Conservation (phyloP, 2,113 vertebrate genomes). For the Clarias magur region DNA sequence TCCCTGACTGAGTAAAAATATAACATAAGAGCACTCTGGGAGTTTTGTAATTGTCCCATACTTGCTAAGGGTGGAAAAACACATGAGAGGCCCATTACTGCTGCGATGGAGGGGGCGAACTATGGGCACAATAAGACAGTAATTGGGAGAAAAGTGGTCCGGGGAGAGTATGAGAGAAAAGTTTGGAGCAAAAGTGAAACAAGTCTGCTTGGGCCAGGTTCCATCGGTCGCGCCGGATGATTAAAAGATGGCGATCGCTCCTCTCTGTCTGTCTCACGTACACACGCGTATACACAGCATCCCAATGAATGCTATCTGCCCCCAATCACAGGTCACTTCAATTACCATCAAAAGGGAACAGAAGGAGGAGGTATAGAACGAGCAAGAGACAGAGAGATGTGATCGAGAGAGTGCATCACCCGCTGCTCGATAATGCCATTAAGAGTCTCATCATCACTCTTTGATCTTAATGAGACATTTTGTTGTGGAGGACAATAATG, state of each 20-base stretch:
- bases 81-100: conserved; percentile 32
- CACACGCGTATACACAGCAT: neutral
- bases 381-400: conserved; percentile 9
- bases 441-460: conserved; percentile 31
- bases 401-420: conserved; percentile 12
- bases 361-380: neutral
- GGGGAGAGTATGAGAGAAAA: conserved; percentile 34
- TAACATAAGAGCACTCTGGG: conserved; percentile 23
- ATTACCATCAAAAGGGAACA: conserved; percentile 31
- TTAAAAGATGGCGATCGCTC: neutral
- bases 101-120: conserved; percentile 24
- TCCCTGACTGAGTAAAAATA: neutral
- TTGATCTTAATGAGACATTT: conserved; percentile 39
- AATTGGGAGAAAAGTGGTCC: conserved; percentile 29
- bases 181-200: conserved; percentile 15
- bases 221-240: neutral
- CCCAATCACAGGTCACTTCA: conserved; percentile 45
- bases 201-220: neutral
- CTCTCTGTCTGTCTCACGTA: neutral
- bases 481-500: conserved; percentile 32
- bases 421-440: conserved; percentile 18
- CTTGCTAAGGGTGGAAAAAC: conserved; percentile 33
- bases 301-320: neutral
- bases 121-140: conserved; percentile 40
- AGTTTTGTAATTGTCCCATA: conserved; percentile 19